These are phyloP conservation scores for Pandion haliaetus DNA, from an alignment of 2,113 vertebrate genomes.

Conservation along the genomic window DNA sequence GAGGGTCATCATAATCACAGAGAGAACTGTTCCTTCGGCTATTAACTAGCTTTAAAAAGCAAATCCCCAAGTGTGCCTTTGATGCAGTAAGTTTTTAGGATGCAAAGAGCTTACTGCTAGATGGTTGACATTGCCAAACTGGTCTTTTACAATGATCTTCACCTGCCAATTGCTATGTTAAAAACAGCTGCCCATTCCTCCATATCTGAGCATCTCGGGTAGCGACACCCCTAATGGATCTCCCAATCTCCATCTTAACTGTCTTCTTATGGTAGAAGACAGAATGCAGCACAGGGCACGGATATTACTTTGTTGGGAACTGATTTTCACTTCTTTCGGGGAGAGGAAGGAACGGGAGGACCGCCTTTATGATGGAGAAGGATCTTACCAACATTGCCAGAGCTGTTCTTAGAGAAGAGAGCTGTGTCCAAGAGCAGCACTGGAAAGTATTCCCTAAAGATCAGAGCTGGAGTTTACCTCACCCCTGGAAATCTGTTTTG, in stretches of 20 bases:
- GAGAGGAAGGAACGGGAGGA: not conserved
- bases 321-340: not conserved
- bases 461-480: not conserved
- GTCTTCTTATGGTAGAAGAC: not conserved
- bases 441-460: not conserved
- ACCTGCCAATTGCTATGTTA: not conserved
- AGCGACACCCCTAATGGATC: not conserved
- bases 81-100: not conserved
- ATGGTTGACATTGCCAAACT: not conserved
- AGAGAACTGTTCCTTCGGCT: not conserved
- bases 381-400: not conserved
- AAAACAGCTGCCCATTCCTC: not conserved
- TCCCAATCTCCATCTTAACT: not conserved
- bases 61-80: not conserved
- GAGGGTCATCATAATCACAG: not conserved
- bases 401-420: not conserved
- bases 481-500: not conserved
- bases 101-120: not conserved
- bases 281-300: not conserved
- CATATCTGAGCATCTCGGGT: not conserved
- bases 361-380: not conserved
- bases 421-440: not conserved
- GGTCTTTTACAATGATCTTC: not conserved
- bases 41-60: not conserved
- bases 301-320: not conserved